Base-by-base conservation (phyloP, 1,140 invertebrate species). In the Drosophila nasuta region DNA sequence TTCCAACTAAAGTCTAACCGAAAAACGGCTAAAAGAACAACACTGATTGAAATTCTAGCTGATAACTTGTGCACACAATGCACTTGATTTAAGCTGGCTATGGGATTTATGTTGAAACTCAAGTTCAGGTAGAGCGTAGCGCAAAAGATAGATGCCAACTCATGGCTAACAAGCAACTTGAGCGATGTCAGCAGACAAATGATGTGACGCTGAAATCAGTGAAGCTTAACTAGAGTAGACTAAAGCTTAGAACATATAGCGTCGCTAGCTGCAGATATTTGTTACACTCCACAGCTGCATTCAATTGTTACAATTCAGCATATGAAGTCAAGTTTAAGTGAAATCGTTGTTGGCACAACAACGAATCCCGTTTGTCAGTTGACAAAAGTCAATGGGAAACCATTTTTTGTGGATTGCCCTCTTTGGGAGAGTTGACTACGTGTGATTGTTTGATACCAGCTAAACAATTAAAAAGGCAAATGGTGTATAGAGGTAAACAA, bases 401-500 rank as follows among this genome's bases (percentile, higher is more conserved):
- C 58, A 69, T 46, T 75, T 71, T 78, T 66, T 35, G 20, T 25
- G 33, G 48, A 52, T 46, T n/a, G 15, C 28, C 33, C 17, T 63
- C 25, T 46, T 52, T 15, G 46, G 54, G 35, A 46, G 63, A 15
- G 28, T 65, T 59, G 15, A 63, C 60, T 58, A 64, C 43, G 20
- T 63, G 62, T 62, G 57, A 82, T 87, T 87, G 82, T 76, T 79
- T 25, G 28, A 8, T 38, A 4, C 45, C 46, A 70, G 65, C 68
- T 69, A 72, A 82, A 87, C 83, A 88, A 87, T 87, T 87, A 87
- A 87, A 88, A 88, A 68, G 73, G 67, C 76, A 87, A 87, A 86
- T 79, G 82, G 72, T 52, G 67, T 52, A 28, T 59, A 60, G 59
- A 51, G 66, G 25, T 43, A 41, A n/a, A 54, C 11, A 13, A 46